Base-by-base conservation (phyloP, 2,797 vertebrate genomes). In the Merluccius polli region DNA sequence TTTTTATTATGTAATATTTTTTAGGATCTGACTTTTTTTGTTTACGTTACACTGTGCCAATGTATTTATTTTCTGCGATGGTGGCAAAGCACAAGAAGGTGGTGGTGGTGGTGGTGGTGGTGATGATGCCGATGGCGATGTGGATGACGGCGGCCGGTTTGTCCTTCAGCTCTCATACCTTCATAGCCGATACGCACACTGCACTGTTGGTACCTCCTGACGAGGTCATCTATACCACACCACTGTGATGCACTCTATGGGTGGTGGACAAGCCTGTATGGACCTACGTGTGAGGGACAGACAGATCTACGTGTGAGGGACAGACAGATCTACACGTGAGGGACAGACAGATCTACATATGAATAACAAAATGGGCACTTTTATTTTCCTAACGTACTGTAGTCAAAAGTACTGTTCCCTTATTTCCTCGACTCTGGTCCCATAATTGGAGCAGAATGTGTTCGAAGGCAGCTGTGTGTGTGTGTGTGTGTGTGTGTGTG, bases 381-480 rank as follows among this genome's bases (percentile, higher is more conserved):
- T n/a, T 65, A 65, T 27, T 65, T 65, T 3, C n/a, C n/a, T 27
- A 65, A n/a, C 8, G 87, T 78, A 84, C 84, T 80, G 32, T 83
- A 83, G 79, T 73, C 63, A 24, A 67, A 77, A 79, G 70, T 5
- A 41, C 73, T 73, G 71, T 73, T 83, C 74, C 73, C 73, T 91
- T 87, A 86, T 77, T 82, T 75, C 44, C 83, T 69, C 63, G 63
- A 75, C 71, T 77, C 75, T 71, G 75, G 78, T 79, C 78, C 74
- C 74, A 27, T 52, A 36, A 24, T 67, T 70, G 71, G 73, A 36
- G 73, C 76, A 78, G 79, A 52, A 76, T 38, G 79, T 80, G 79
- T 73, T 84, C 85, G 80, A 67, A 78, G 92, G 92, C 92, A 94
- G 92, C 92, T 94, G 85, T 79, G 32, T 52, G 83, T 33, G 69